phyloP scores from a whole-genome alignment of 2,797 vertebrate species.

The Cynopterus sphinx region DNA sequence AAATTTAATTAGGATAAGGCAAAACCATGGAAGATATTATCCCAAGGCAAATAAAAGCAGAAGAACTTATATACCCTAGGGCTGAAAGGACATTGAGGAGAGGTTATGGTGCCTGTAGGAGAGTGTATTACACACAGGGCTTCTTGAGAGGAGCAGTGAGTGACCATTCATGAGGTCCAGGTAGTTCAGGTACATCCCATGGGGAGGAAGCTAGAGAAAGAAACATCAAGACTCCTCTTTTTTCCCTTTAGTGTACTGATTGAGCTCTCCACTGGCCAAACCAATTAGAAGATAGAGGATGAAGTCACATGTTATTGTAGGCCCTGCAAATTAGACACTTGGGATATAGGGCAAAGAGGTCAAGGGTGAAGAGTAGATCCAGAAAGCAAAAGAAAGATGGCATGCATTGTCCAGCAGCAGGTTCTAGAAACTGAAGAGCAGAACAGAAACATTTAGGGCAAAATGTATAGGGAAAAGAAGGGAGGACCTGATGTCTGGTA shows the following conservation, averaged over 20 bases:
- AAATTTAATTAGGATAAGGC: neutral
- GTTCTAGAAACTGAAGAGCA: neutral
- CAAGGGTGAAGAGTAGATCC: neutral
- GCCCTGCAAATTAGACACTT: neutral
- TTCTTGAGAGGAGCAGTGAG: neutral
- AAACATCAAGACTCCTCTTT: neutral
- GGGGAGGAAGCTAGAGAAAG: neutral
- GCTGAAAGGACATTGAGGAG: neutral
- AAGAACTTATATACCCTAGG: neutral
- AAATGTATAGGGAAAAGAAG: neutral
- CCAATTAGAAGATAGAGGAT: neutral
- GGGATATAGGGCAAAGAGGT: neutral
- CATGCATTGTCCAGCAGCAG: too few relatives aligned
- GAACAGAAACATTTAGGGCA: neutral
- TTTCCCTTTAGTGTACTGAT: neutral
- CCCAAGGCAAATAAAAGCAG: neutral
- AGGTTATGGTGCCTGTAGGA: neutral
- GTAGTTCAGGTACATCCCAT: neutral
- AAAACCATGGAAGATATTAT: neutral
- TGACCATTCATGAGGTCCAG: neutral
- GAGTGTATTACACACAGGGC: neutral
- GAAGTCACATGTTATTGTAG: neutral
- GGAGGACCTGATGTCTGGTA: neutral
- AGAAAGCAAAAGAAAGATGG: neutral
- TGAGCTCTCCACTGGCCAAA: neutral